A percentile compares a stretch with the other conserved stretches of the same genome.
These are phyloP conservation scores for Caranx ignobilis DNA, from an alignment of 2,113 vertebrate species.

Conservation along the genomic window DNA sequence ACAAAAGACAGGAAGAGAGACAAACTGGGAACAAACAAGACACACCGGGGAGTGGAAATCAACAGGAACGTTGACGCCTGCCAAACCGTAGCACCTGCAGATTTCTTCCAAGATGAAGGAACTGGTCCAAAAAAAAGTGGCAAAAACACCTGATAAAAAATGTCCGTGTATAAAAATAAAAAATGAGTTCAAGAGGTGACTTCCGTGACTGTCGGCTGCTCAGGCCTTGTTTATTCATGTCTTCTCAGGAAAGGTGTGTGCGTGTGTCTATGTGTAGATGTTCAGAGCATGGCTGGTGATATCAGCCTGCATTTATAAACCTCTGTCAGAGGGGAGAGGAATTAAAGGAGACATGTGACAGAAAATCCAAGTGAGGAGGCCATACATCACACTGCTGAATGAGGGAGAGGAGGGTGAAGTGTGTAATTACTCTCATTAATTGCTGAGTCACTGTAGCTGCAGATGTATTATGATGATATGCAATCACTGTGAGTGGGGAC, in stretches of 20 bases:
- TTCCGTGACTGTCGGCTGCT: not conserved
- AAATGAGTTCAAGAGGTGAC: not conserved
- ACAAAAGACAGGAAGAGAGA: too few species aligned
- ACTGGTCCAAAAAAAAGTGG: too few species aligned
- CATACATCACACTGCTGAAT: slow-evolving; percentile 17
- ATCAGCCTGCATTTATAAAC: not conserved
- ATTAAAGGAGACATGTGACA: slow-evolving; percentile 19
- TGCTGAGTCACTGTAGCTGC: slow-evolving; percentile 31
- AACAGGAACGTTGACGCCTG: too few species aligned
- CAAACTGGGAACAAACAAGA: too few species aligned
- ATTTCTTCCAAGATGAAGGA: too few species aligned
- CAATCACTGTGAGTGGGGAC: not conserved
- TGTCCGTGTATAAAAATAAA: not conserved
- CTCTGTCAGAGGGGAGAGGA: slow-evolving; percentile 1
- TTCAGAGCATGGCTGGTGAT: not conserved
- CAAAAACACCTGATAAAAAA: too few species aligned
- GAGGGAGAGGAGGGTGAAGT: slow-evolving; percentile 7
- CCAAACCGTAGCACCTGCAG: too few species aligned
- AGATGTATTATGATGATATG: slow-evolving; percentile 38
- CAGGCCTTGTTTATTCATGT: too few species aligned
- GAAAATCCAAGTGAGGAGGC: not conserved
- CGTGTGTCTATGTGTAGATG: not conserved
- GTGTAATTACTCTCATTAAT: slow-evolving; percentile 42
- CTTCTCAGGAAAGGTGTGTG: not conserved
- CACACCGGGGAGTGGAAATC: too few species aligned